These are phyloP conservation scores for Baronia brevicornis DNA, from an alignment of 2,888 invertebrate species.

Conservation along the genomic window DNA sequence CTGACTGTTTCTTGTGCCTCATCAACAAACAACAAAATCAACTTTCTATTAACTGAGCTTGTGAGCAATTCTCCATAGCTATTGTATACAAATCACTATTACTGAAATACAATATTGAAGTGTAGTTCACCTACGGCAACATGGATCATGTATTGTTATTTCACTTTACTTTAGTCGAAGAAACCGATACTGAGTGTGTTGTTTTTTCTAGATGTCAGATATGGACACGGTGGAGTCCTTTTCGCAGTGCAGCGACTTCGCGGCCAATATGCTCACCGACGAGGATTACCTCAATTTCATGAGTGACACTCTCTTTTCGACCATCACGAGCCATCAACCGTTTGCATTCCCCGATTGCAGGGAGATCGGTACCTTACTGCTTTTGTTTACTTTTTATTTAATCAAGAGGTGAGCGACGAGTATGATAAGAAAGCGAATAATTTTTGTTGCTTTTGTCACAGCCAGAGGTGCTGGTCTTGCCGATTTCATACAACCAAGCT, in stretches of 20 bases:
- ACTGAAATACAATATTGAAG: too few relatives aligned
- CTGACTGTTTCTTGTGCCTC: too few relatives aligned
- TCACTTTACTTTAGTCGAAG: too few relatives aligned
- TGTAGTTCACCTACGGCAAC: too few relatives aligned
- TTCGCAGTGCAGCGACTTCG: slow-evolving; percentile 79
- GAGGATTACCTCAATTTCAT: slow-evolving; percentile 91
- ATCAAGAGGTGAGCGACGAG: not conserved
- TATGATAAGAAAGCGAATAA: slow-evolving; percentile 8
- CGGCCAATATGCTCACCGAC: slow-evolving; percentile 85
- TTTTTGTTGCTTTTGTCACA: slow-evolving; percentile 33
- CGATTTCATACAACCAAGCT: slow-evolving; percentile 98
- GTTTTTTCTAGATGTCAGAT: slow-evolving; percentile 79
- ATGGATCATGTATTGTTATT: too few relatives aligned
- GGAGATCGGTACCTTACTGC: slow-evolving; percentile 85
- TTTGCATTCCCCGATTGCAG: slow-evolving; percentile 97
- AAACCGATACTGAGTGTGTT: too few relatives aligned
- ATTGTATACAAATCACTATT: slow-evolving; percentile 15
- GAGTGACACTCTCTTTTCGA: slow-evolving; percentile 93
- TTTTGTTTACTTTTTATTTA: slow-evolving; percentile 13
- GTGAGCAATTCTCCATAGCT: slow-evolving; percentile 2
- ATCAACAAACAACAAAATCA: too few relatives aligned
- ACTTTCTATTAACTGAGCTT: slow-evolving; percentile 3
- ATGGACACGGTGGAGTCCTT: slow-evolving; percentile 85
- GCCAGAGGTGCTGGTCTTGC: slow-evolving; percentile 91
- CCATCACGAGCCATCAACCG: slow-evolving; percentile 88